phyloP scores from a whole-genome alignment of 2,797 vertebrate genomes.

The Anabacerthia variegaticeps region DNA sequence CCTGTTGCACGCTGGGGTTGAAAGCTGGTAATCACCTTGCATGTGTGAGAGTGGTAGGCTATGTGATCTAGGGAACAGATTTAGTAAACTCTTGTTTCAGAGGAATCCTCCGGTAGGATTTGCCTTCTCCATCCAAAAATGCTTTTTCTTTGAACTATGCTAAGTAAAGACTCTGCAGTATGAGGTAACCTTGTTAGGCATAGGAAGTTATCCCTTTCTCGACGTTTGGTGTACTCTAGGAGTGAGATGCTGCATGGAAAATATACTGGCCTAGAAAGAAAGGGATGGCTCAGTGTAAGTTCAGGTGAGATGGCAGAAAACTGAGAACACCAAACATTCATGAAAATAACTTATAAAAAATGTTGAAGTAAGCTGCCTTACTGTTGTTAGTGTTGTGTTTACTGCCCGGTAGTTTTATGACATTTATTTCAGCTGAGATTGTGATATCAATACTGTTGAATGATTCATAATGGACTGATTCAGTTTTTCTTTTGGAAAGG shows the following conservation, averaged over 20 bases:
- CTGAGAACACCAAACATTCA: background rate
- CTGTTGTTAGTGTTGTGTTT: background rate
- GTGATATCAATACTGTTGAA: background rate
- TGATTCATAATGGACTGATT: conserved; percentile 25
- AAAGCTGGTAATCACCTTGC: background rate
- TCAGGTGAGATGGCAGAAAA: background rate
- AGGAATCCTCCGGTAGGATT: background rate
- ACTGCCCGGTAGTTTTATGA: background rate
- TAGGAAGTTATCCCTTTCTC: background rate
- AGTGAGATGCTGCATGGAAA: background rate
- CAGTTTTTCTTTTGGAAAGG: background rate
- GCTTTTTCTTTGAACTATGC: background rate
- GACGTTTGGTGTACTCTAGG: background rate
- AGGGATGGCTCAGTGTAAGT: background rate
- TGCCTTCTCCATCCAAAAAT: background rate
- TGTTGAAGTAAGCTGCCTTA: background rate
- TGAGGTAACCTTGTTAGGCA: background rate
- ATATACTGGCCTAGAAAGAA: background rate
- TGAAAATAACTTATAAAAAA: background rate
- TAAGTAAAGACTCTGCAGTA: background rate
- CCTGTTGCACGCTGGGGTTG: background rate
- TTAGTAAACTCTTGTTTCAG: background rate
- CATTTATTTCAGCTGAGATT: background rate
- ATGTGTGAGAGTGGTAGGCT: background rate
- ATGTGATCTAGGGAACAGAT: background rate